Evolutionary conservation across 2,888 invertebrate species (phyloP).

Genomic region (Callyntrura sp.): DNA sequence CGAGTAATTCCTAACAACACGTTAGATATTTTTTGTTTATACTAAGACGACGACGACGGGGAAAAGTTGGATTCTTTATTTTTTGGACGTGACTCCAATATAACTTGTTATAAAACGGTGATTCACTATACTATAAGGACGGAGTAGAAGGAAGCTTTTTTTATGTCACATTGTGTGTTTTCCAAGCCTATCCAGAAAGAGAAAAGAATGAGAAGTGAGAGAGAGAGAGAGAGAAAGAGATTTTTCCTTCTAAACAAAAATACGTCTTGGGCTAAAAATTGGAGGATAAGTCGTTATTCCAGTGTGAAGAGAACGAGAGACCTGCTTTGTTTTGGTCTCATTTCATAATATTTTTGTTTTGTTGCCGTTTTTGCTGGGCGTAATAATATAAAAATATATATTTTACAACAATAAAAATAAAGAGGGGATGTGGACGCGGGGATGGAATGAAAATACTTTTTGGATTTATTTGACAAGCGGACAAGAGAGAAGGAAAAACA

Average conservation of each 20-base stretch:
- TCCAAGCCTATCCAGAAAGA: no score
- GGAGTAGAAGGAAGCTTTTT: slow-evolving; percentile 8
- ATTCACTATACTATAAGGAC: not conserved
- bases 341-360: slow-evolving; percentile 13
- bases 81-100: slow-evolving; percentile 60
- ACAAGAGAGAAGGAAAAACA: slow-evolving; percentile 44
- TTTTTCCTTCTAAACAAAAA: no score
- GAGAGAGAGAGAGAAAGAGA: no score
- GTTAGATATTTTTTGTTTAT: slow-evolving; percentile 8
- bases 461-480: slow-evolving; percentile 55
- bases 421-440: slow-evolving; percentile 41
- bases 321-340: slow-evolving; percentile 23
- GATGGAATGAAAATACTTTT: slow-evolving; percentile 67
- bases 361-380: not conserved
- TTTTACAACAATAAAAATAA: slow-evolving; percentile 34
- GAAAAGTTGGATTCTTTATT: slow-evolving; percentile 63
- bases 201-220: no score
- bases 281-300: slow-evolving; percentile 13
- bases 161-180: no score
- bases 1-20: not conserved
- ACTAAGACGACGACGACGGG: not conserved
- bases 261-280: slow-evolving; percentile 33
- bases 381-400: slow-evolving; percentile 31
- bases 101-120: slow-evolving; percentile 31
- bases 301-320: slow-evolving; percentile 6